Evolutionary conservation across 2,797 vertebrate genomes (phyloP).

Genomic region (Urosaurus nigricauda): DNA sequence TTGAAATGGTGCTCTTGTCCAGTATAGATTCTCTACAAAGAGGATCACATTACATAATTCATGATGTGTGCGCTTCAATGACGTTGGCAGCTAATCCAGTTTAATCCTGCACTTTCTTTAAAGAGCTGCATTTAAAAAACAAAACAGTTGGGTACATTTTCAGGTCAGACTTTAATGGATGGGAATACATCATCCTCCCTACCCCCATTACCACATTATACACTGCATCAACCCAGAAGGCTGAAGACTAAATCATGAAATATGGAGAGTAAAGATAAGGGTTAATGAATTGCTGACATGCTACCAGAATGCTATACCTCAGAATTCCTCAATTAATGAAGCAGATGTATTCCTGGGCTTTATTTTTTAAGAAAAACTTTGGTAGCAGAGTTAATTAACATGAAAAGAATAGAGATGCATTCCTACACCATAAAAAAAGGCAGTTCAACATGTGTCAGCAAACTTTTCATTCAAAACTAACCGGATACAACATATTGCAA

Average conservation of each 20-base stretch:
- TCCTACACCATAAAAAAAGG: no score
- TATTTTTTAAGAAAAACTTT: no score
- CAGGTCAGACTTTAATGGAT: conserved; percentile 33
- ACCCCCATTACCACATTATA: background rate
- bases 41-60: conserved; percentile 63
- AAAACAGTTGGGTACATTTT: conserved; percentile 40
- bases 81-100: conserved; percentile 39
- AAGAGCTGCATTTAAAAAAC: conserved; percentile 43
- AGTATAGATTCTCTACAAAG: conserved; percentile 46
- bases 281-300: background rate
- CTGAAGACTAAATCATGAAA: background rate
- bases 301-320: background rate
- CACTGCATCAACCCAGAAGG: background rate
- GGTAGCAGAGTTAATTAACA: no score
- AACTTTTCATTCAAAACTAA: no score
- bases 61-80: conserved; percentile 40
- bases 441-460: no score
- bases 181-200: background rate
- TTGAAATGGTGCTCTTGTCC: conserved; percentile 50
- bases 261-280: background rate
- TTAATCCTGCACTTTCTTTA: conserved; percentile 64
- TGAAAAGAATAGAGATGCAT: no score
- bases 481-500: no score
- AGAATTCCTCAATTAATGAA: no score
- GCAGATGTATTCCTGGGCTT: no score